These are phyloP conservation scores for Bos indicus DNA, from an alignment of 2,113 vertebrate genomes.

Conservation along the genomic window DNA sequence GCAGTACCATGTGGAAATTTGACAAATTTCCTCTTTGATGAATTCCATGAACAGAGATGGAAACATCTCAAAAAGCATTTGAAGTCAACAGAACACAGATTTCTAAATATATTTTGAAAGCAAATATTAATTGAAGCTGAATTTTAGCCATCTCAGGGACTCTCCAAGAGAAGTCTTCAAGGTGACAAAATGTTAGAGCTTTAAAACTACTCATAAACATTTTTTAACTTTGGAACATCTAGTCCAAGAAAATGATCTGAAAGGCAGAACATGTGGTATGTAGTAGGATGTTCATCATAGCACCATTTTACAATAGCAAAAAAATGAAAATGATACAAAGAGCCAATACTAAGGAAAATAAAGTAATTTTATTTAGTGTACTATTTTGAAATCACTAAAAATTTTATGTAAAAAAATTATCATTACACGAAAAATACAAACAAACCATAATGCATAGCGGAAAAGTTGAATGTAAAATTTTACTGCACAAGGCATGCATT, in stretches of 20 bases:
- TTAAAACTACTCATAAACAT: neutral
- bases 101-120: neutral
- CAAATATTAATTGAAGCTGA: neutral
- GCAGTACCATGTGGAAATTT: neutral
- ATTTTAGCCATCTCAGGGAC: neutral
- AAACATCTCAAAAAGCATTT: neutral
- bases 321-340: neutral
- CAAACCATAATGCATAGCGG: neutral
- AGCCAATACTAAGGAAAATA: neutral
- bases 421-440: neutral
- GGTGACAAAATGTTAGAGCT: neutral
- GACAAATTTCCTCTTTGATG: neutral
- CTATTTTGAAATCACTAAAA: neutral
- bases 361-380: neutral
- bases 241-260: neutral
- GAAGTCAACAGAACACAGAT: neutral
- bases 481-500: neutral
- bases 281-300: neutral
- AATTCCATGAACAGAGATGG: too few species aligned
- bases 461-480: neutral
- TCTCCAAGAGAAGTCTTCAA: neutral
- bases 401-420: neutral
- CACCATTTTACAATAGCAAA: neutral
- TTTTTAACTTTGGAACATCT: neutral
- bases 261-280: neutral